These are phyloP conservation scores for Artemia franciscana DNA, from an alignment of 1,140 invertebrate species.

Conservation along the genomic window DNA sequence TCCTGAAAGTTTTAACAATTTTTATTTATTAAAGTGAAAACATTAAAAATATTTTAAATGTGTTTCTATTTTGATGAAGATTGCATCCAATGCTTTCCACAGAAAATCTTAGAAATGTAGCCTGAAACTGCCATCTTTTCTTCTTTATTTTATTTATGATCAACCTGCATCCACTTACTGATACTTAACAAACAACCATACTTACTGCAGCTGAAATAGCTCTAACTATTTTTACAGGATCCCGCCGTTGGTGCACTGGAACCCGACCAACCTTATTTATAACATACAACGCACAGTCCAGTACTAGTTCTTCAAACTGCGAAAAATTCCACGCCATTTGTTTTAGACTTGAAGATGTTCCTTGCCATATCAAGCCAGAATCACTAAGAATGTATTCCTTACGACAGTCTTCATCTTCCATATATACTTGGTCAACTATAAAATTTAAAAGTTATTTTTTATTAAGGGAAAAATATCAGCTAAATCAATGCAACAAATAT, in stretches of 20 bases:
- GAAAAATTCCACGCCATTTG: conserved; percentile 74
- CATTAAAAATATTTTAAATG: no score
- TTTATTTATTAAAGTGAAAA: no score
- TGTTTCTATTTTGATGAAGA: no score
- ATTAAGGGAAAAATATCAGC: no score
- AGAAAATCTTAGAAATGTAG: no score
- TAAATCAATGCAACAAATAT: no score
- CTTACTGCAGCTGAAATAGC: conserved; percentile 52
- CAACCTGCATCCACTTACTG: no score
- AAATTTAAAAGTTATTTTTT: conserved; percentile 5
- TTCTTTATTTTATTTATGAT: no score
- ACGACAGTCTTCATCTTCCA: conserved; percentile 38
- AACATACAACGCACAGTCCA: conserved; percentile 60
- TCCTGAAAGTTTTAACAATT: no score
- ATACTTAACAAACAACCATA: no score
- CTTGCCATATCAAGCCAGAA: conserved; percentile 69
- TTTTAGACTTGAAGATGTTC: conserved; percentile 51
- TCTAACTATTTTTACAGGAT: conserved; percentile 48
- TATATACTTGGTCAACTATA: conserved; percentile 30
- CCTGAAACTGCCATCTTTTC: no score
- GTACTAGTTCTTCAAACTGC: conserved; percentile 60
- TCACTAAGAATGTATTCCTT: conserved; percentile 70
- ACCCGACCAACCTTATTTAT: conserved; percentile 46
- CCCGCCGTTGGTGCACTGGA: conserved; percentile 14
- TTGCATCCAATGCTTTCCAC: no score